Percentiles rank a stretch among this genome's conserved stretches.
Conservation (phyloP, 2,888 invertebrate species). For the Harpagoxenus sublaevis region DNA sequence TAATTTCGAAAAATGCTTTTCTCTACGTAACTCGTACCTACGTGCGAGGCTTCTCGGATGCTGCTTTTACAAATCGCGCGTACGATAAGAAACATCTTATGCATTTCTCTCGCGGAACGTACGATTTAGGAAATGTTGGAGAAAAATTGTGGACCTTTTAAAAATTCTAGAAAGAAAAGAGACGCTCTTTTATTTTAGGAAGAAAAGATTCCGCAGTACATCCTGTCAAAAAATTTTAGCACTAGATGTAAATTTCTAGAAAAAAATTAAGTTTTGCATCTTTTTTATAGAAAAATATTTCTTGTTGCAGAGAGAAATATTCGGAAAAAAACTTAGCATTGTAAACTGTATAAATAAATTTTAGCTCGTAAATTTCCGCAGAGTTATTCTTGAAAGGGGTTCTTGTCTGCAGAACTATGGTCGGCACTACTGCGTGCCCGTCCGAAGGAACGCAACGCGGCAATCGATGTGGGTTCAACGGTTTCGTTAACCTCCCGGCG, state of each 20-base stretch:
- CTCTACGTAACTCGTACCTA: not conserved
- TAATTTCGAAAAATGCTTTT: slow-evolving; percentile 28
- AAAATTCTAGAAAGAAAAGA: not conserved
- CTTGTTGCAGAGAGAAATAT: not conserved
- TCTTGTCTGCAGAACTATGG: not conserved
- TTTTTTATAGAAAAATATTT: not conserved
- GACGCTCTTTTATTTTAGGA: not conserved
- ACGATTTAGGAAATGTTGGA: not conserved
- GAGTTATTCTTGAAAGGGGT: slow-evolving; percentile 6
- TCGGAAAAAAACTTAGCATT: not conserved
- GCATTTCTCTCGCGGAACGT: not conserved
- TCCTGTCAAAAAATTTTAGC: not conserved
- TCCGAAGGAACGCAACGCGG: slow-evolving; percentile 31
- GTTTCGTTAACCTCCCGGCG: slow-evolving; percentile 75
- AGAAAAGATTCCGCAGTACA: not conserved
- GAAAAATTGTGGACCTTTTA: not conserved
- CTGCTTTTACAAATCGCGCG: not conserved
- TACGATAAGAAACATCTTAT: not conserved
- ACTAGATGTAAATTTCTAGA: not conserved
- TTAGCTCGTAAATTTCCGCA: not conserved
- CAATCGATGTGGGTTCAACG: slow-evolving; percentile 59
- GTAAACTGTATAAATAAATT: slow-evolving; percentile 16
- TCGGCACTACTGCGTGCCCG: not conserved
- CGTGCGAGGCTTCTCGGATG: not conserved
- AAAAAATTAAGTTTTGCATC: not conserved